Base-by-base conservation (phyloP, 2,797 vertebrate genomes). In the Vireo griseus region DNA sequence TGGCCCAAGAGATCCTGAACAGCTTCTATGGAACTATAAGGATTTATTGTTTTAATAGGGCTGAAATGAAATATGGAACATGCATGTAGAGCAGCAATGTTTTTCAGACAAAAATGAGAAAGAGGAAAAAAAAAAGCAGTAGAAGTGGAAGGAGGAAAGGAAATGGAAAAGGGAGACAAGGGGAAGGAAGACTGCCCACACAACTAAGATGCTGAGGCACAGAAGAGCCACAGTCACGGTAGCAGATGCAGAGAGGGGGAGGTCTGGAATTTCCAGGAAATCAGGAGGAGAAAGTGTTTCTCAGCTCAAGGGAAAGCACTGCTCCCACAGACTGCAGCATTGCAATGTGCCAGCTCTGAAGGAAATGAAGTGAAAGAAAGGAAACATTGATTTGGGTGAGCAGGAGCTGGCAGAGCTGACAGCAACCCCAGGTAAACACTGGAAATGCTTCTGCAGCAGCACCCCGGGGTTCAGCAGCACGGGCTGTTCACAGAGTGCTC, bases 31-130 rank as follows among this genome's bases (percentile, higher is more conserved):
- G 87, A 96, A 91, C 95, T 90, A 94, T 96, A 90, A 95, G 88
- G 81, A 95, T 97, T 97, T 97, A 97, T 96, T 96, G 93, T 95
- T 94, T 97, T 95, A 97, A 96, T 96, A 96, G 95, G 48, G 57
- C 78, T 87, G 90, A 95, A 95, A 90, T 74, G 50, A 94, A 96
- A 79, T 83, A 81, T 87, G 87, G 93, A 97, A 96, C 55, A 51
- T 21, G 47, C 69, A 58, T 9, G 31, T 80, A 61, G 10, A 90
- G 71, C 33, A 74, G 79, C 61, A 54, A 39, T 31, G 31, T 45
- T 95, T 94, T 77, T 74, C 75, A 88, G 75, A 44, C 21, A 95
- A 89, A 79, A 80, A 71, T 42, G 16, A 84, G 42, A 62, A 65
- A 51, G 11, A 50, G 13, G 15, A 19, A 58, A 35, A 2, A 31